A percentile compares a stretch with the other conserved stretches of the same genome.
Evolutionary conservation across 2,888 invertebrate species (phyloP).

Genomic region (Rhogogaster chlorosoma): DNA sequence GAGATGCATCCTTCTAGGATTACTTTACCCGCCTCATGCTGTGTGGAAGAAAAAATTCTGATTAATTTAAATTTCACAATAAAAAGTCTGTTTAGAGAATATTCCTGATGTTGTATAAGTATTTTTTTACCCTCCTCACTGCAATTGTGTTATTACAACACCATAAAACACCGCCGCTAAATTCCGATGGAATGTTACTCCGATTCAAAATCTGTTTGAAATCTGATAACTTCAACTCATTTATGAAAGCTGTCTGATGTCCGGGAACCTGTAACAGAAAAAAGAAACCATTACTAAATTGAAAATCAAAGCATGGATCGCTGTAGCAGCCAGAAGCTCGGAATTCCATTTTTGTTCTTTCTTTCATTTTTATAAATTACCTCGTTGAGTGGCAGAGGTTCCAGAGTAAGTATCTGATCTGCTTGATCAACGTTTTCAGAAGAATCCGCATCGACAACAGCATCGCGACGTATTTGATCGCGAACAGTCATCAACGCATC

Average conservation of each 20-base stretch:
- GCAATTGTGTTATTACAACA: slow-evolving; percentile 96
- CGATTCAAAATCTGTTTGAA: slow-evolving; percentile 90
- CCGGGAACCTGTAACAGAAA: slow-evolving; percentile 78
- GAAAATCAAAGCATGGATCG: not conserved
- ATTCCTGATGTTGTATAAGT: not conserved
- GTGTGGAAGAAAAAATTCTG: slow-evolving; percentile 73
- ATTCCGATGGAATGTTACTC: slow-evolving; percentile 90
- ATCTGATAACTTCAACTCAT: slow-evolving; percentile 95
- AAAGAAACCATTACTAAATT: slow-evolving; percentile 18
- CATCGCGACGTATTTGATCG: slow-evolving; percentile 79
- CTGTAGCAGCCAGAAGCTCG: not conserved
- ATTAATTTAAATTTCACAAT: not conserved
- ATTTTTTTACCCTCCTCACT: slow-evolving; percentile 86
- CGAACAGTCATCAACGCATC: slow-evolving; percentile 86
- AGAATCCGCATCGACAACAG: slow-evolving; percentile 81
- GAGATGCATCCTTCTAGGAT: slow-evolving; percentile 96
- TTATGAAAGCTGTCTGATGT: slow-evolving; percentile 94
- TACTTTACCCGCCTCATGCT: slow-evolving; percentile 95
- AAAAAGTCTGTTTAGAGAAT: slow-evolving; percentile 32
- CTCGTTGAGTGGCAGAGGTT: slow-evolving; percentile 81
- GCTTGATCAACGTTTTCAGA: slow-evolving; percentile 76
- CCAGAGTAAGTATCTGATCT: slow-evolving; percentile 84
- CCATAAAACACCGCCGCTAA: slow-evolving; percentile 94
- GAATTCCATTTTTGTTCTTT: too few relatives aligned
- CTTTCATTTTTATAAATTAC: slow-evolving; percentile 61